Evolutionary conservation across 1,140 invertebrate genomes (phyloP), one percentile per base, ranked within the genome.

Genomic region (Gonioctena quinquepunctata): DNA sequence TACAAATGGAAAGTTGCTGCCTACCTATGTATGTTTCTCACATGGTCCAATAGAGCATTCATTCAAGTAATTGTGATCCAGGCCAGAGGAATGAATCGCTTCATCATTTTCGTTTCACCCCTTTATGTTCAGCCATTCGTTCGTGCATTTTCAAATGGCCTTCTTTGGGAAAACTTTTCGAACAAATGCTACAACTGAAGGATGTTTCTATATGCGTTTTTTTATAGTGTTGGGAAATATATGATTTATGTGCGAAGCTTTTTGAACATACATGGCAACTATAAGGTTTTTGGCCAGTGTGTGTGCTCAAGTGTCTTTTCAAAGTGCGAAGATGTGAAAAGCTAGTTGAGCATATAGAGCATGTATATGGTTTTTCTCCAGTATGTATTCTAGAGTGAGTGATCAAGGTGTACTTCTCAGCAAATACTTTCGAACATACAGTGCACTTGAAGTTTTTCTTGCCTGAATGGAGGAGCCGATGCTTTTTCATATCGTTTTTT

Each of bases 381-480:
- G 50, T 54, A 4, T 54, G 50, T 11, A 22, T 19, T 18, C 11
- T 19, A 11, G 11, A 8, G 18, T 54, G 50, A 18, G 13, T 66
- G n/a, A 11, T 19, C 50, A 19, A 54, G 18, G 21, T 54, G 4
- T 54, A 13, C 19, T 54, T 54, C 7, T 3, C 8, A 22, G 3
- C 19, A 18, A 54, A 54, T 19, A 2, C 11, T 18, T 68, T 71
- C 0, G 48, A 59, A 50, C 74, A 78, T 22, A 80, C 16, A 16
- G 22, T 28, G 48, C 71, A 69, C 42, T 61, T 33, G 63, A 66
- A 69, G 7, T 62, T 66, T 62, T 60, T 72, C 18, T 66, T 67
- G 8, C 56, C 62, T 5, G 61, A 25, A 26, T 69, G 71, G 89
- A 61, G 16, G 54, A 63, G 27, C 19, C 70, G 52, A 25, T 76